Evolutionary conservation across 2,888 invertebrate species (phyloP).

Genomic region (Idaea dimidiata): DNA sequence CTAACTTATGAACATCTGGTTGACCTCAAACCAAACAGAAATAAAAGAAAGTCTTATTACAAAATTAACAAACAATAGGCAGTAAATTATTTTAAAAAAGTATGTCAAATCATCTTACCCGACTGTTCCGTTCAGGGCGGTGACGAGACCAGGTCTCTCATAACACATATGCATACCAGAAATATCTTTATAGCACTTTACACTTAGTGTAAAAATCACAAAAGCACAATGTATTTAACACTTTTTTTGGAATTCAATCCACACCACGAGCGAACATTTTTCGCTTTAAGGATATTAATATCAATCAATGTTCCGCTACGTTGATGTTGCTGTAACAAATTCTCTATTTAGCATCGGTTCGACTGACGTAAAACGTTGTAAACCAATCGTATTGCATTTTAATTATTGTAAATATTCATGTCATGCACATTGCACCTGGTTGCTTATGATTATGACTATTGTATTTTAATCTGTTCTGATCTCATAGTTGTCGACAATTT

Average conservation of each 20-base stretch:
- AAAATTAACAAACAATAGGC: conserved; percentile 20
- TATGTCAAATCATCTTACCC: conserved; percentile 52
- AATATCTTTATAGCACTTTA: conserved; percentile 50
- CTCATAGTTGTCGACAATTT: too few relatives aligned
- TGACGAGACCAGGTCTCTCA: conserved; percentile 72
- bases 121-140: conserved; percentile 71
- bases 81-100: conserved; percentile 20
- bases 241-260: conserved; percentile 50
- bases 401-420: conserved; percentile 32
- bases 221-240: conserved; percentile 33
- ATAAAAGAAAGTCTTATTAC: neutral
- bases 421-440: conserved; percentile 48
- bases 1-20: neutral
- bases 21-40: neutral
- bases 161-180: conserved; percentile 78
- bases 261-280: conserved; percentile 75
- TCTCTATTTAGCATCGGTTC: conserved; percentile 40
- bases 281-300: conserved; percentile 40
- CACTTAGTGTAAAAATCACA: conserved; percentile 34
- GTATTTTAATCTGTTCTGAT: conserved; percentile 11
- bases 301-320: conserved; percentile 35
- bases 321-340: conserved; percentile 47
- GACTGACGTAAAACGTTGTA: conserved; percentile 34
- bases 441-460: conserved; percentile 38
- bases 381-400: conserved; percentile 25